Base-by-base conservation (phyloP, 2,797 vertebrate species). In the Schizopygopsis pylzovi region DNA sequence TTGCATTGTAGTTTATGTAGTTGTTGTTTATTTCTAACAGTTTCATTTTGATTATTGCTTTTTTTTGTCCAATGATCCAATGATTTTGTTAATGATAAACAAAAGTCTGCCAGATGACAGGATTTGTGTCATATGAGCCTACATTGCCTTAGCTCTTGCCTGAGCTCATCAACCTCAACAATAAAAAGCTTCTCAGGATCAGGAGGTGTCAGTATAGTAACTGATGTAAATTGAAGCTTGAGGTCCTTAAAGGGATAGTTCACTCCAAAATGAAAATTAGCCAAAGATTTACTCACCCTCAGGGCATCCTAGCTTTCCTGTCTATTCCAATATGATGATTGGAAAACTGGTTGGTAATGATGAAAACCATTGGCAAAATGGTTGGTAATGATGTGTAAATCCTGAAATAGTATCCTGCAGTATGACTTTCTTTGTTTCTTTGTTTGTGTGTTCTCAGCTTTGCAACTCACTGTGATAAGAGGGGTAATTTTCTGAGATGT, bases 391-490 rank as follows among this genome's bases (percentile, higher is more conserved):
- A 11, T 22, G n/a, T 28, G 49, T 18, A 5, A 79, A 6, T 2
- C 61, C 45, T 84, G 6, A 28, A 83, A 54, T 5, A 47, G 41
- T 76, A 20, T 72, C 39, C 13, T 33, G 22, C 1, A 52, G 28
- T 10, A 37, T 76, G 37, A 39, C 28, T 84, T 86, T 83, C 7
- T 75, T 75, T 88, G 56, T 83, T 61, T 61, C 47, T 47, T 72
- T 12, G 16, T 22, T 72, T 61, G 25, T 93, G 75, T 92, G 39
- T 87, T 90, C 91, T 72, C 91, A 99, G 98, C 91, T 99, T 98
- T 89, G 98, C 97, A 80, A 94, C 95, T 73, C 95, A 95, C 92
- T 99, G 98, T 90, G 95, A 97, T 88, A 94, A 93, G 91, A 97
- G 95, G 92, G 92, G 93, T 49, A 91, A 94, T 84, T 89, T 85